A percentile compares a stretch with the other conserved stretches of the same genome.
phyloP scores from a whole-genome alignment of 2,888 invertebrate species.

The Coelinius sp. region DNA sequence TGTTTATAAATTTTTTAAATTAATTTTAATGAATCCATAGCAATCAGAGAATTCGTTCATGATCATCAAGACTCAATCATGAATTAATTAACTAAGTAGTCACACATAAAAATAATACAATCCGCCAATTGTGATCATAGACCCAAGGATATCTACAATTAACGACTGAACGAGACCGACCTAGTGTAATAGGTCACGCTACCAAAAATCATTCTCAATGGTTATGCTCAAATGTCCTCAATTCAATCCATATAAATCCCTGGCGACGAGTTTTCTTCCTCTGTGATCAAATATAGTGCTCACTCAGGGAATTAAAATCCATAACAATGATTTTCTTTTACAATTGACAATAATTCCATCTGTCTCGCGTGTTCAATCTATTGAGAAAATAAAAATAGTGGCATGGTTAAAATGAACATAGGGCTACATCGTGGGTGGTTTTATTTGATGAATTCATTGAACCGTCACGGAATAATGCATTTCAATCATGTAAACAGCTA shows the following conservation, averaged over 20 bases:
- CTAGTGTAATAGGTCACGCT: neutral
- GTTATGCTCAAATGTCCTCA: neutral
- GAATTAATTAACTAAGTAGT: conserved; percentile 2
- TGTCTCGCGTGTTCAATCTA: neutral
- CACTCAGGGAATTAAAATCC: neutral
- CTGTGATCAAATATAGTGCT: neutral
- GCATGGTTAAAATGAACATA: neutral
- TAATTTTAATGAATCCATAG: neutral
- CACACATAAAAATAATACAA: neutral
- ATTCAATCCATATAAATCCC: neutral
- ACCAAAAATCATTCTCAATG: neutral
- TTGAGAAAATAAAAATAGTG: neutral
- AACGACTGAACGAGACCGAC: neutral
- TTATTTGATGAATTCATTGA: neutral
- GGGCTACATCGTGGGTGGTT: neutral
- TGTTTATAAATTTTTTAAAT: neutral
- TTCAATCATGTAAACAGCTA: neutral
- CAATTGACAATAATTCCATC: neutral
- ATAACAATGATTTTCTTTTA: neutral
- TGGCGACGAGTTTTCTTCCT: neutral
- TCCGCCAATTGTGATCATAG: neutral
- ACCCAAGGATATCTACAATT: neutral
- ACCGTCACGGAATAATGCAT: no score
- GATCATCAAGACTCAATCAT: neutral
- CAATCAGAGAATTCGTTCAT: neutral